Evolutionary conservation across 1,140 invertebrate species (phyloP), one percentile per base, ranked within the genome.

Genomic region (Drosophila takahashii): DNA sequence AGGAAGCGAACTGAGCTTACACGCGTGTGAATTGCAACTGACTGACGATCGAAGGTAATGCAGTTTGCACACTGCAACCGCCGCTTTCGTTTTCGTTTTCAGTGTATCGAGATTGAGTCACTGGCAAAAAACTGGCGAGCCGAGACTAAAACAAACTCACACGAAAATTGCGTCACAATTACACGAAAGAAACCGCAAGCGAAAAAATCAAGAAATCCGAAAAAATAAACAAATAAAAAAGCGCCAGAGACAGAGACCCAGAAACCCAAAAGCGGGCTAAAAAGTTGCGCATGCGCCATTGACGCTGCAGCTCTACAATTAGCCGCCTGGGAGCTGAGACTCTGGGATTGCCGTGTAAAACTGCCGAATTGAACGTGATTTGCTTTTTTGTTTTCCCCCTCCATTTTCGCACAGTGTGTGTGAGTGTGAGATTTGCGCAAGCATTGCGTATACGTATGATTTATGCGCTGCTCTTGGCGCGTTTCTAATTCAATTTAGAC

Each of bases 51-150:
- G 64, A 61, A 50, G 52, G 69, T 34, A 44, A 39, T 32, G 50
- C 58, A 59, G 37, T 39, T 32, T 47, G 56, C 71, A 53, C 69
- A 66, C 44, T 29, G 71, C 37, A 44, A 47, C 64, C 48, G 61
- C 59, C 58, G 84, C 84, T 87, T 87, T 87, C 84, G 67, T 69
- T 86, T 87, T 87, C 84, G 67, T 65, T 86, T 86, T 87, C 70
- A 86, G 69, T 76, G 70, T 81, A 65, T 45, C 54, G 61, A 74
- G 51, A 65, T 45, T 58, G 61, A 79, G 51, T 77, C 61, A 75
- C 65, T 44, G 15, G 64, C 29, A 27, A 52, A 27, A 52, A 45
- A 52, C 50, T 70, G 67, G 42, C 67, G 67, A 54, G 39, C 74
- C 78, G 65, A 87, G 53, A 74, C 81, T 71, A 81, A 71, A 67